A percentile compares a stretch with the other conserved stretches of the same genome.
Conservation (phyloP, 2,888 invertebrate genomes). For the Oxytorus armatus region DNA sequence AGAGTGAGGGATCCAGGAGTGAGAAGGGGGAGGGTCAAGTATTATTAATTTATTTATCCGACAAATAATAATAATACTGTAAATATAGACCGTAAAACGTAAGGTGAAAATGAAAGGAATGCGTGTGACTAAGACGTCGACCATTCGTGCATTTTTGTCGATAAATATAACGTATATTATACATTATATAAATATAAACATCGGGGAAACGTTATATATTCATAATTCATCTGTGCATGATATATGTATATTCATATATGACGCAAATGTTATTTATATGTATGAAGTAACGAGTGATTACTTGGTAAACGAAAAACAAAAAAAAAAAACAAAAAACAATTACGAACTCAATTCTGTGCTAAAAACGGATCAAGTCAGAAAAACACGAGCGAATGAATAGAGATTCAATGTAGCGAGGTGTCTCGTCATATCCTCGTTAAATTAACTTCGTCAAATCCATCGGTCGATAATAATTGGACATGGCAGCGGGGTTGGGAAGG, state of each 20-base stretch:
- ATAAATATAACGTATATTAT: too few species aligned
- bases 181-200: slow-evolving; percentile 56
- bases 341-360: slow-evolving; percentile 15
- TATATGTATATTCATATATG: slow-evolving; percentile 38
- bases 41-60: slow-evolving; percentile 69
- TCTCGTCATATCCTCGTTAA: slow-evolving; percentile 45
- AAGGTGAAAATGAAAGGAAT: slow-evolving; percentile 21
- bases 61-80: slow-evolving; percentile 64
- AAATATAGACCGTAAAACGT: slow-evolving; percentile 57
- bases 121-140: slow-evolving; percentile 69
- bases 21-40: slow-evolving; percentile 60
- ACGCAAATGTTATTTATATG: too few species aligned
- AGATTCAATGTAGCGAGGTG: slow-evolving; percentile 30
- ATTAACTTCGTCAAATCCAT: slow-evolving; percentile 31
- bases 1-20: background rate
- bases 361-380: slow-evolving; percentile 28
- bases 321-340: too few species aligned
- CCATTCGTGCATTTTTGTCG: slow-evolving; percentile 76
- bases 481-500: slow-evolving; percentile 12
- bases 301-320: too few species aligned
- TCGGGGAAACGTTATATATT: slow-evolving; percentile 59
- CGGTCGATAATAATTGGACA: slow-evolving; percentile 8
- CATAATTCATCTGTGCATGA: slow-evolving; percentile 46
- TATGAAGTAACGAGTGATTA: too few species aligned
- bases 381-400: slow-evolving; percentile 1